These are phyloP conservation scores for Pogoniulus pusillus DNA, from an alignment of 2,797 vertebrate genomes.

Conservation along the genomic window DNA sequence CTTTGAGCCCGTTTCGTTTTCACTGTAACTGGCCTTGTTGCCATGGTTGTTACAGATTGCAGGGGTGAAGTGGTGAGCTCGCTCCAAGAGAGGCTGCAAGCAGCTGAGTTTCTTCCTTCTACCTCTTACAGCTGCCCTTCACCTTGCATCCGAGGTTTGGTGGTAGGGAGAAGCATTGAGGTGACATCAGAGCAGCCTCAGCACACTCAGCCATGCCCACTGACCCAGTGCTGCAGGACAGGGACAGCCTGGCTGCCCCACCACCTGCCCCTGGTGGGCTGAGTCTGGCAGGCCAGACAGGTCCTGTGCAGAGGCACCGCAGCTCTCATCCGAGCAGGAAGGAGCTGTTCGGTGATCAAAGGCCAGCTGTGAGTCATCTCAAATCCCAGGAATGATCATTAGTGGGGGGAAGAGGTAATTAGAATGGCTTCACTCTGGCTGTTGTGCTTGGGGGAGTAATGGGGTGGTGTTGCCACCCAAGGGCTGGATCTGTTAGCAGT, in stretches of 20 bases:
- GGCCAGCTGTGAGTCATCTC: slow-evolving; percentile 48
- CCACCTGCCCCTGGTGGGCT: background rate
- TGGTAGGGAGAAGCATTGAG: background rate
- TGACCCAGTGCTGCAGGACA: fast-evolving
- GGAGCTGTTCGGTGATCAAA: slow-evolving; percentile 15
- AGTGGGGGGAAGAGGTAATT: background rate
- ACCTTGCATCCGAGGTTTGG: background rate
- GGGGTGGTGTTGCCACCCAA: slow-evolving; percentile 17
- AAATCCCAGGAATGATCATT: slow-evolving; percentile 16
- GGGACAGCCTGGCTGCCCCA: background rate
- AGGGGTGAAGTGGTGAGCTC: background rate
- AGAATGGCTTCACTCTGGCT: background rate
- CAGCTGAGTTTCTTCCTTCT: background rate
- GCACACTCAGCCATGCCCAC: fast-evolving
- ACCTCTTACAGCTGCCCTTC: background rate
- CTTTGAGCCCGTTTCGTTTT: background rate
- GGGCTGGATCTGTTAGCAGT: slow-evolving; percentile 10
- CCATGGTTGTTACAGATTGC: background rate
- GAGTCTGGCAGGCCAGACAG: background rate
- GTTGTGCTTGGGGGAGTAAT: background rate
- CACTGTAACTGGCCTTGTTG: background rate
- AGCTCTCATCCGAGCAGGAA: background rate
- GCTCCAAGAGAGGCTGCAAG: background rate
- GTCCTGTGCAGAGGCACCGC: background rate
- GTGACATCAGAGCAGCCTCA: background rate